Evolutionary conservation across 2,888 invertebrate species (phyloP).

Genomic region (Tipula confusa): DNA sequence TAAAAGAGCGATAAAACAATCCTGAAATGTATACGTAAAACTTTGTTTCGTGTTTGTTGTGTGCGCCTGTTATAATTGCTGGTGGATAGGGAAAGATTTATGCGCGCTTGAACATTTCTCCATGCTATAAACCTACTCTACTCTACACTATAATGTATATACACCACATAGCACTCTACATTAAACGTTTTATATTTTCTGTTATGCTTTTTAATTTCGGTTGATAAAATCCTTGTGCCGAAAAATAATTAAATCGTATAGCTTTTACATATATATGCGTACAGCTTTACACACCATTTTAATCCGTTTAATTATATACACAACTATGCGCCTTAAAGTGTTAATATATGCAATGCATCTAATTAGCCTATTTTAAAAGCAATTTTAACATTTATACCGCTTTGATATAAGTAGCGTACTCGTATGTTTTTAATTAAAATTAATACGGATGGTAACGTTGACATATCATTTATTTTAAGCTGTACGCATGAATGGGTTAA

Average conservation of each 20-base stretch:
- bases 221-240: slow-evolving; percentile 16
- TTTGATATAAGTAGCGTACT: background rate
- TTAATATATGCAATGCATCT: background rate
- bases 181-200: slow-evolving; percentile 3
- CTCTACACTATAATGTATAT: background rate
- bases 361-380: background rate
- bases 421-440: background rate
- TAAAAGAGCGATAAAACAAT: slow-evolving; percentile 25
- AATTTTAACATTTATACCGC: background rate
- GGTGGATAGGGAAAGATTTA: background rate
- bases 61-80: background rate
- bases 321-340: background rate
- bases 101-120: slow-evolving; percentile 4
- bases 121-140: background rate
- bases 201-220: slow-evolving; percentile 3
- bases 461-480: background rate
- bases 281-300: background rate
- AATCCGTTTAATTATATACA: background rate
- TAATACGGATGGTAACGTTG: background rate
- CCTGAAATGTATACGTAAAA: background rate
- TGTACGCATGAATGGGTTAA: background rate
- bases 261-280: background rate
- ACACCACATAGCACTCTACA: background rate
- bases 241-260: slow-evolving; percentile 21
- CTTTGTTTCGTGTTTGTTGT: background rate